Evolutionary conservation across 2,888 invertebrate genomes (phyloP).

Genomic region (Imbricaverruca yamaguchii): DNA sequence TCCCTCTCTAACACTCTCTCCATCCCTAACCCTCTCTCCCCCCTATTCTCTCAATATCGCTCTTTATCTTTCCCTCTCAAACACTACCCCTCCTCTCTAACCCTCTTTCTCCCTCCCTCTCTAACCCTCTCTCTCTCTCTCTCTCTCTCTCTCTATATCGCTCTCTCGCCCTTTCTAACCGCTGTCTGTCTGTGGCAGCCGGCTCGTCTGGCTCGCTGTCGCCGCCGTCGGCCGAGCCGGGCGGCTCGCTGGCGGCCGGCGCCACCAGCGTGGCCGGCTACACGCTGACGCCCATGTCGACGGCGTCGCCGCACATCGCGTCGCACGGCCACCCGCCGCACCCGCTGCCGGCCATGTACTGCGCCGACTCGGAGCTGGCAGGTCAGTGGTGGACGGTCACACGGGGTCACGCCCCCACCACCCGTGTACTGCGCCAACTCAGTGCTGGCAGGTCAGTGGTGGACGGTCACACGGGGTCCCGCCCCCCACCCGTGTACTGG

Average conservation of each 20-base stretch:
- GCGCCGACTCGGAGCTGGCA: neutral
- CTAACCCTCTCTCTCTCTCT: slow-evolving; percentile 3
- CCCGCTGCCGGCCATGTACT: neutral
- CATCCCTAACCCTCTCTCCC: too few species aligned
- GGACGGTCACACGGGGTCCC: too few species aligned
- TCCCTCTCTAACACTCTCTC: too few species aligned
- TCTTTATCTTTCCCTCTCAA: too few species aligned
- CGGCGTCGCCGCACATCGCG: slow-evolving; percentile 6
- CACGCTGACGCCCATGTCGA: slow-evolving; percentile 16
- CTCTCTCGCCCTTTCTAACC: neutral
- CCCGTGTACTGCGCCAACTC: too few species aligned
- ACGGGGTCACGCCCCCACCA: too few species aligned
- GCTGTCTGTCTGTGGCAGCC: neutral
- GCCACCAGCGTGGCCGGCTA: neutral
- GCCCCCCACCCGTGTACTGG: too few species aligned
- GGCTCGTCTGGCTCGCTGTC: slow-evolving; percentile 12
- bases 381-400: neutral
- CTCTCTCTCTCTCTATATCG: neutral
- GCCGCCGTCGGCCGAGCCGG: neutral
- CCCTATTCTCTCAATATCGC: too few species aligned
- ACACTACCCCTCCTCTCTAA: neutral
- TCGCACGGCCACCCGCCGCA: slow-evolving; percentile 19
- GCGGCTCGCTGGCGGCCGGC: neutral
- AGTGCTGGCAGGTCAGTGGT: too few species aligned
- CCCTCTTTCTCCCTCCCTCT: neutral